Evolutionary conservation across 2,888 invertebrate genomes (phyloP).

Genomic region (Xanthostigma xanthostigma): DNA sequence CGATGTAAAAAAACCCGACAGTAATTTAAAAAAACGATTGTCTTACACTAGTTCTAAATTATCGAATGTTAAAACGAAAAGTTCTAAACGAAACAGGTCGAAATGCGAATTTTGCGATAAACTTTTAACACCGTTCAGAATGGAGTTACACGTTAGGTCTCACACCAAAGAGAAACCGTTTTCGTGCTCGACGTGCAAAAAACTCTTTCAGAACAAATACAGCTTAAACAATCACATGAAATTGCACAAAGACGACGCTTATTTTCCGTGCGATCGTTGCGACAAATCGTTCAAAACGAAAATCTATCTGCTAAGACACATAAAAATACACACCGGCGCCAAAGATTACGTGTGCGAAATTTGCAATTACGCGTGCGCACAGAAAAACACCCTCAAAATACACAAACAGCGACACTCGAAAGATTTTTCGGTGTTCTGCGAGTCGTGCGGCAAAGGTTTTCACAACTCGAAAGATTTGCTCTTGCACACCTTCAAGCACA

Average conservation of each 20-base stretch:
- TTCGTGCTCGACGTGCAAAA: not conserved
- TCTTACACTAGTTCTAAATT: too few relatives aligned
- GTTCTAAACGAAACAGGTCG: too few relatives aligned
- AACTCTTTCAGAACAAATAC: not conserved
- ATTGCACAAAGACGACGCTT: constrained; percentile 19
- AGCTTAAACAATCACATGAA: constrained; percentile 9
- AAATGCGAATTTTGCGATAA: too few relatives aligned
- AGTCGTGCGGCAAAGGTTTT: not conserved
- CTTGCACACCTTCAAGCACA: constrained; percentile 8
- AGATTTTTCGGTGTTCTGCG: constrained; percentile 10
- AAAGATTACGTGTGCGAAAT: constrained; percentile 8
- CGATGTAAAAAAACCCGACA: too few relatives aligned
- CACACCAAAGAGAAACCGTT: not conserved
- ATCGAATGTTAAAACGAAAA: too few relatives aligned
- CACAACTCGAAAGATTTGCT: not conserved
- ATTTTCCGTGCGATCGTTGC: constrained; percentile 16
- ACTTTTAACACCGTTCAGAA: too few relatives aligned
- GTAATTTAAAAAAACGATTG: too few relatives aligned
- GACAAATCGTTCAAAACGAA: constrained; percentile 16
- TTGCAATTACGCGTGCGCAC: constrained; percentile 5
- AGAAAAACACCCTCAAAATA: constrained; percentile 24
- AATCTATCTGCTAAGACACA: constrained; percentile 8
- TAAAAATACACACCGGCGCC: constrained; percentile 10
- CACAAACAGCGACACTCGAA: not conserved
- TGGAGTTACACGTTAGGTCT: too few relatives aligned